Conservation (phyloP, 2,888 invertebrate species). For the Stenolophus ochropezus region DNA sequence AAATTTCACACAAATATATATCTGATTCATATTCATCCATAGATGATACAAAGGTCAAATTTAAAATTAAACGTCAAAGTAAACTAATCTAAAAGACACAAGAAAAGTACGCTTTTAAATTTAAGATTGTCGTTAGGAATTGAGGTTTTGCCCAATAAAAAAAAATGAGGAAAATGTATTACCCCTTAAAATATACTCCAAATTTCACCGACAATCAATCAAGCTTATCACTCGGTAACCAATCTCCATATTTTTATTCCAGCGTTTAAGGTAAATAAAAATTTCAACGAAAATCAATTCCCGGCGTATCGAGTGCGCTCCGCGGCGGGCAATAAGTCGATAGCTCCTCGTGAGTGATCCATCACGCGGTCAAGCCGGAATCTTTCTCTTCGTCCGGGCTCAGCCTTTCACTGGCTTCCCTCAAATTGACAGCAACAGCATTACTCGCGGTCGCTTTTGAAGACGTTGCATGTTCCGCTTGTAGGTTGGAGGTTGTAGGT, state of each 20-base stretch:
- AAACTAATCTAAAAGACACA: neutral
- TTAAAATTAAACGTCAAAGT: neutral
- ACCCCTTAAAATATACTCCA: slow-evolving; percentile 1
- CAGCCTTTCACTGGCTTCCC: slow-evolving; percentile 7
- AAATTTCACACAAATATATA: no score
- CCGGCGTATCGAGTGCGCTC: slow-evolving; percentile 6
- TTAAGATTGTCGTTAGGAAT: neutral
- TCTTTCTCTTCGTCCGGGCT: neutral
- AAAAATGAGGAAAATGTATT: slow-evolving; percentile 7
- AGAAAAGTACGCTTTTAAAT: neutral
- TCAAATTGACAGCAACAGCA: neutral
- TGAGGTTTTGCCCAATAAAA: neutral
- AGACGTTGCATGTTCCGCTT: neutral
- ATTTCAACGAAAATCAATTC: slow-evolving; percentile 37
- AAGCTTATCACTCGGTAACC: slow-evolving; percentile 6
- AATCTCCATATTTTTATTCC: slow-evolving; percentile 37
- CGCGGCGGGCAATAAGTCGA: slow-evolving; percentile 19
- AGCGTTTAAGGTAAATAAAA: slow-evolving; percentile 34
- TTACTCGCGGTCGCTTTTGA: neutral
- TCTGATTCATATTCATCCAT: no score
- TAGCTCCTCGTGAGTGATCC: slow-evolving; percentile 21
- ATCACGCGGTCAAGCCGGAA: neutral
- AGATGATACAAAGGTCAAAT: no score
- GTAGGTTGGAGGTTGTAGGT: no score
- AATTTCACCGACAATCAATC: slow-evolving; percentile 1